Base-by-base conservation (phyloP, 35 echinoderm and acorn worm species). In the Heliocidaris erythrogramma region DNA sequence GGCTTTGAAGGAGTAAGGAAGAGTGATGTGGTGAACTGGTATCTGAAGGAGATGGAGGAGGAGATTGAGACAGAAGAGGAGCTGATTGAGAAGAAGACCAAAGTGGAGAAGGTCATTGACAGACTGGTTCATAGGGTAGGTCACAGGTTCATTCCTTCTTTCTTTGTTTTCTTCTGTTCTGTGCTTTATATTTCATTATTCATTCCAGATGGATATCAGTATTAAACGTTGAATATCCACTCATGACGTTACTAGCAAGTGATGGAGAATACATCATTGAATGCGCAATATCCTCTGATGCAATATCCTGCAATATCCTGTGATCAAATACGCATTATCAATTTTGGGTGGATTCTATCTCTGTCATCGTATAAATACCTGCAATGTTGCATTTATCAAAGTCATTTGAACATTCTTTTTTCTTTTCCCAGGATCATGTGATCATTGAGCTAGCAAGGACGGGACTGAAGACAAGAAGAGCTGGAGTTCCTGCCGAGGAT, bases 11-110 rank as follows among this genome's bases (percentile, higher is more conserved):
- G 98, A 7, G 96, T 99, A 49, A 94, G 94, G 13, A 95, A 95
- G 52, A 95, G 94, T 48, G 94, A 88, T 21, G 93, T 99, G 0
- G 95, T 99, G 13, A 96, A 99, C 65, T 99, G 98, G 98, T 99
- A 99, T 49, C 94, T 99, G 32, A 96, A 97, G 93, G 98, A 99
- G 86, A 96, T 97, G 97, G 96, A 97, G 85, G 94, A 90, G 49
- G 97, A 99, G 48, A 99, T 99, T 60, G 98, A 99, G 94, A 97
- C 93, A 2, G 98, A 99, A 86, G 98, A 95, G 32, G 96, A 99
- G 71, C 95, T 99, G 6, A 59, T 97, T 2, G 97, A 99, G 48
- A 92, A 50, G 56, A 99, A 99, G 84, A 88, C 95, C 32, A 99
- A 97, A 78, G 96, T 99, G 13, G 98, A 99, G 92, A 99, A 99